Conservation (phyloP, 2,888 invertebrate species). For the Ariolimax columbianus region DNA sequence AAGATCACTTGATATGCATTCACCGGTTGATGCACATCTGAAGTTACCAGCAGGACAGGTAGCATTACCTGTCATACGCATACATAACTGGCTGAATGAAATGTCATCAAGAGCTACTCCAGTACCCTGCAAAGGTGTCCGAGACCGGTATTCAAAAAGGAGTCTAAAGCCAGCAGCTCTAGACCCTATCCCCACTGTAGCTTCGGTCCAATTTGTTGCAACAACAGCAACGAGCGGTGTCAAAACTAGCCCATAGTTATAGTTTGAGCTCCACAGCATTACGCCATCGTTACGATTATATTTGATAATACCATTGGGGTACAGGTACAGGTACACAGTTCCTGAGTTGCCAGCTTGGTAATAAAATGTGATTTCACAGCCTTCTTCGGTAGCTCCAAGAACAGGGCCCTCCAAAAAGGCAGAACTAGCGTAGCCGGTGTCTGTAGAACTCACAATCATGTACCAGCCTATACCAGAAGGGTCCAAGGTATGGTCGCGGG, state of each 20-base stretch:
- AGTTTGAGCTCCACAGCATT: conserved; percentile 63
- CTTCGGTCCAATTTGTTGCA: conserved; percentile 66
- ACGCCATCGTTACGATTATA: conserved; percentile 48
- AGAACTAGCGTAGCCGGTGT: conserved; percentile 31
- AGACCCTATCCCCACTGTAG: conserved; percentile 65
- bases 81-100: conserved; percentile 64
- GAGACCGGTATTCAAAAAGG: conserved; percentile 60
- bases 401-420: conserved; percentile 61
- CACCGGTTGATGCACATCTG: conserved; percentile 59
- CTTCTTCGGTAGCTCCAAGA: conserved; percentile 63
- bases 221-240: background rate
- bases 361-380: conserved; percentile 67
- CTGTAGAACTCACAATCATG: conserved; percentile 62
- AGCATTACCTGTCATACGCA: conserved; percentile 52
- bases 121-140: conserved; percentile 41
- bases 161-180: conserved; percentile 65
- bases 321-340: conserved; percentile 38
- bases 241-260: conserved; percentile 49
- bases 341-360: conserved; percentile 61
- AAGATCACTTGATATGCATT: conserved; percentile 51
- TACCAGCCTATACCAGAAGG: conserved; percentile 65
- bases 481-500: conserved; percentile 69
- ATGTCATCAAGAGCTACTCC: conserved; percentile 75
- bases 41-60: conserved; percentile 67
- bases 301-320: conserved; percentile 38